Conservation (phyloP, 2,113 vertebrate genomes). For the Origma solitaria region DNA sequence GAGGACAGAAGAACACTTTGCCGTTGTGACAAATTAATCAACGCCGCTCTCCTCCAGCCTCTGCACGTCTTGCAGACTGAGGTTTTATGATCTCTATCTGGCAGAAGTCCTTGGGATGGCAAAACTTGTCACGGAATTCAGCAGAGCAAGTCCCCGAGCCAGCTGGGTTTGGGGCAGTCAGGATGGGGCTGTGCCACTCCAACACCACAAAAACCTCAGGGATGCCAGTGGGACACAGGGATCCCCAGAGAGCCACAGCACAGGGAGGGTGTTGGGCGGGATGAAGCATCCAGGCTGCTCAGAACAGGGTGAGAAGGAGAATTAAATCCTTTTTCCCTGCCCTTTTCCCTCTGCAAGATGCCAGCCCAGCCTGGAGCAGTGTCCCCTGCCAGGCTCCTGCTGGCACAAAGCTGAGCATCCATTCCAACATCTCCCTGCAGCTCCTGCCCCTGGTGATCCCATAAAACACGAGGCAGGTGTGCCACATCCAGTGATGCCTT, state of each 20-base stretch:
- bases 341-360: neutral
- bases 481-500: neutral
- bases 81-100: constrained; percentile 13
- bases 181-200: neutral
- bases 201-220: neutral
- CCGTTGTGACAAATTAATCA: constrained; percentile 46
- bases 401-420: neutral
- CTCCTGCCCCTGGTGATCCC: neutral
- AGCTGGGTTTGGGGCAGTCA: fast-evolving
- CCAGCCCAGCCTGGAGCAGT: neutral
- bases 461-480: neutral
- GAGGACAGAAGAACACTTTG: constrained; percentile 19
- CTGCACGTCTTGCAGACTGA: neutral
- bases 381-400: neutral
- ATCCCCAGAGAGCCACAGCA: neutral
- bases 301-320: neutral
- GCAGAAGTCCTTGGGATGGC: neutral
- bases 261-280: neutral
- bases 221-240: neutral
- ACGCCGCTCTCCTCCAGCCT: neutral
- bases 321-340: neutral
- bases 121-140: neutral
- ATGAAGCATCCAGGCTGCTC: neutral
- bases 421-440: fast-evolving
- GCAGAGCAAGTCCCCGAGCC: neutral